These are phyloP conservation scores for Triplophysa rosa DNA, from an alignment of 2,113 vertebrate species.

Conservation along the genomic window DNA sequence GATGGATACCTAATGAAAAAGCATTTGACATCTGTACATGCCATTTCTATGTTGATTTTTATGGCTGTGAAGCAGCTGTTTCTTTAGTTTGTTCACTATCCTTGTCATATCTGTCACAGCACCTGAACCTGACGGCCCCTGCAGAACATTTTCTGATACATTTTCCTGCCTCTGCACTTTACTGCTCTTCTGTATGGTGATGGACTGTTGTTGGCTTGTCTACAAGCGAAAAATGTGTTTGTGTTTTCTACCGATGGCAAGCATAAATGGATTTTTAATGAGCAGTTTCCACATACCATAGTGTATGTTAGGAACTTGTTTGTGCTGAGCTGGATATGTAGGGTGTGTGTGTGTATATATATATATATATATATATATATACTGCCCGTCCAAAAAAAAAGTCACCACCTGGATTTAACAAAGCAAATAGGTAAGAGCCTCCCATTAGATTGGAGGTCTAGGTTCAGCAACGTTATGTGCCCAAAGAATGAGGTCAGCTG, in stretches of 20 bases:
- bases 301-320: slow-evolving; percentile 6
- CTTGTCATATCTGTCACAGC: slow-evolving; percentile 5
- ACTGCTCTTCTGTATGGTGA: neutral
- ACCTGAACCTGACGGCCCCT: neutral
- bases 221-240: neutral
- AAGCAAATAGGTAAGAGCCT: too few species aligned
- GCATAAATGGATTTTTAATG: slow-evolving; percentile 42
- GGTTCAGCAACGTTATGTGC: too few species aligned
- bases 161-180: neutral
- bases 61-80: neutral
- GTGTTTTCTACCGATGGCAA: neutral
- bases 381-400: too few species aligned
- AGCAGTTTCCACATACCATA: slow-evolving; percentile 28
- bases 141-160: neutral
- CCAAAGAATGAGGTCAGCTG: too few species aligned
- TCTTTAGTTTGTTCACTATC: neutral
- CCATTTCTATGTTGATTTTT: neutral
- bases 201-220: neutral
- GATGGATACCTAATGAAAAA: too few species aligned
- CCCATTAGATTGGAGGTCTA: too few species aligned
- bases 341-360: too few species aligned
- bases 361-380: too few species aligned
- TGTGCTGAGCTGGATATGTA: slow-evolving; percentile 1
- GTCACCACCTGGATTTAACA: too few species aligned
- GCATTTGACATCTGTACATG: neutral